A percentile compares a stretch with the other conserved stretches of the same genome.
Evolutionary conservation across 2,888 invertebrate species (phyloP).

Genomic region (Chloromyia formosa): DNA sequence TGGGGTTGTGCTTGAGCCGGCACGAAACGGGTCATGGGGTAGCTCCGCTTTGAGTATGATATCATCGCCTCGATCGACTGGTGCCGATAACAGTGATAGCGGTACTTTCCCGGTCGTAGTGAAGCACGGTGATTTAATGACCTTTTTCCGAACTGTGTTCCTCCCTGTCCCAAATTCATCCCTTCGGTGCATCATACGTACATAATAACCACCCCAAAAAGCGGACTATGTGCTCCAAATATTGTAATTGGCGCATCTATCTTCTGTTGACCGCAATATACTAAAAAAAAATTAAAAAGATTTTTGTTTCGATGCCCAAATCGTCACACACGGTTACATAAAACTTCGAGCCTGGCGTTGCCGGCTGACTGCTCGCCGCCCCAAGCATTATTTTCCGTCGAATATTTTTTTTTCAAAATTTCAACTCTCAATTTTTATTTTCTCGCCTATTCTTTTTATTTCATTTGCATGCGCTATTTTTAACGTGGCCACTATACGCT

Average conservation of each 20-base stretch:
- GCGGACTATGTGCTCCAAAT: background rate
- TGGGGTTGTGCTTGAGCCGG: background rate
- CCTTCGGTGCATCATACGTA: too few species aligned
- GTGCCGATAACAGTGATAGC: background rate
- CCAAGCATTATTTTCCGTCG: background rate
- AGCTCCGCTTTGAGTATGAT: background rate
- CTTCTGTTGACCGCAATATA: background rate
- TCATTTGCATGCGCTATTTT: background rate
- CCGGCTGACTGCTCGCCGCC: background rate
- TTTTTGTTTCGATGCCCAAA: background rate
- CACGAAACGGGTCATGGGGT: background rate
- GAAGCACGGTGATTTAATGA: background rate
- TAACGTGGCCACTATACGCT: background rate
- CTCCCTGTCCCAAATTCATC: background rate
- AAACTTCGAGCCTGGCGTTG: background rate
- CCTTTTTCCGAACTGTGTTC: background rate
- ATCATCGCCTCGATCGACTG: background rate
- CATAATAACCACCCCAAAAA: too few species aligned
- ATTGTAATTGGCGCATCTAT: background rate
- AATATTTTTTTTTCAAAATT: background rate
- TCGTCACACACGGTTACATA: background rate
- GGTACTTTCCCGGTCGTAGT: background rate
- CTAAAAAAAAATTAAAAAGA: background rate
- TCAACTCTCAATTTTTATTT: background rate
- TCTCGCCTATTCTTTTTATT: background rate